Evolutionary conservation across 2,888 invertebrate genomes (phyloP), one percentile per base, ranked within the genome.

Genomic region (Rhagonycha fulva): DNA sequence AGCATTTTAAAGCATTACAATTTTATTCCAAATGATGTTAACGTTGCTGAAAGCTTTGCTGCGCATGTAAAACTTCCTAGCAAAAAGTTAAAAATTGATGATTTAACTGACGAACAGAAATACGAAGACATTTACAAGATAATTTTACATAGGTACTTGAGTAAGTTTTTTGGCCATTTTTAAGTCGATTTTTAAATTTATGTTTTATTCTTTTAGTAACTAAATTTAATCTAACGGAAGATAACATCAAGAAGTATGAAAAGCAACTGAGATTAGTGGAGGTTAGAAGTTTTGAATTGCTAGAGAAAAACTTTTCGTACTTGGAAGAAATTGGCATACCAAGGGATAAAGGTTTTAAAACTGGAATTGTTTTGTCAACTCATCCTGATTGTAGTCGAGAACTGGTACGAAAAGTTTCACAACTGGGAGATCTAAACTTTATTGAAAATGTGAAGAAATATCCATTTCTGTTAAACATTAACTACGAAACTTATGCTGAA

Each of bases 391-490:
- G 93, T 80, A 88, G 92, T 0, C 88, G 87, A 75, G 87, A 89
- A 12, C 90, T 93, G 61, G 81, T 94, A 3, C 85, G 87, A 7
- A 89, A 90, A 83, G 89, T 93, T 63, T 85, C 87, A 1, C 86
- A 86, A 0, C 84, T 93, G 47, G 90, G 89, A 70, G 92, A 91
- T 0, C 82, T 90, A 2, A 89, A 92, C 80, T 89, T 93, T 68
- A 87, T 87, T 74, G 88, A 89, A 12, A 89, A 90, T 32, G 88
- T 93, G 47, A 88, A 85, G 81, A 85, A 84, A 19, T 89, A 91
- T 81, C 94, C 94, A 11, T 92, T 91, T 79, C 89, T 94, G 79
- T 85, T 93, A 69, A 92, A 91, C 87, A 90, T 91, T 71, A 88
- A 90, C 69, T 90, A 90, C 76, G 89, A 89, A 76, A 86, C 91